Evolutionary conservation across 2,888 invertebrate species (phyloP), one percentile per base, ranked within the genome.

Genomic region (Dolichomitus sp.): DNA sequence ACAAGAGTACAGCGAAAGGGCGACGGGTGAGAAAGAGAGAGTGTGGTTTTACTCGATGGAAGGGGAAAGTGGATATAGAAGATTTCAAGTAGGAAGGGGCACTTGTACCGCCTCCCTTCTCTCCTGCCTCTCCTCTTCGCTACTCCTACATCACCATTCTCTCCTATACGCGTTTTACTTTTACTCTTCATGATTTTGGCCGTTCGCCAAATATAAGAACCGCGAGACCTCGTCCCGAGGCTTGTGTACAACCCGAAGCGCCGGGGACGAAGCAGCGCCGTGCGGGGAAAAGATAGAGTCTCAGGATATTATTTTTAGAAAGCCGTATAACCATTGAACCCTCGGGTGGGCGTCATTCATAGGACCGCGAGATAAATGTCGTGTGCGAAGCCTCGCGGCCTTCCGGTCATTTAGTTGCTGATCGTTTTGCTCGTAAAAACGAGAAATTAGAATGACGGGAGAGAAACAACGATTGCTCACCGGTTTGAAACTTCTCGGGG

Each of bases 401-500:
- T 66, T 76, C 80, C 79, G 78, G 80, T 80, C 50, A 79, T 66
- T 79, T 61, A 23, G 17, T 80, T 27, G 69, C 3, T 12, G n/a
- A 30, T 57, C 73, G 17, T 80, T 40, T 59, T 61, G 48, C 48
- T 30, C 7, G 48, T 6, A 72, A 17, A 14, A 73, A 33, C 37
- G 37, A 42, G 12, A 30, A 2, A 61, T 78, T 52, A 42, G 65
- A 9, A 78, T 66, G 77, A 69, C 50, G 42, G 75, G 33, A n/a
- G 2, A 65, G 27, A 54, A 42, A 40, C 50, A 12, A 12, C 11
- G 50, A 57, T 52, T 48, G 84, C 87, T 90, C 85, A 92, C 93
- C 91, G 68, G 89, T 88, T 87, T 93, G 92, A 84, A 90, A 88
- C 85, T 93, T 93, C 76, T 93, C 93, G n/a, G 91, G 89, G 52